Base-by-base conservation (phyloP, 2,888 invertebrate species). In the Plagiodera versicolora region DNA sequence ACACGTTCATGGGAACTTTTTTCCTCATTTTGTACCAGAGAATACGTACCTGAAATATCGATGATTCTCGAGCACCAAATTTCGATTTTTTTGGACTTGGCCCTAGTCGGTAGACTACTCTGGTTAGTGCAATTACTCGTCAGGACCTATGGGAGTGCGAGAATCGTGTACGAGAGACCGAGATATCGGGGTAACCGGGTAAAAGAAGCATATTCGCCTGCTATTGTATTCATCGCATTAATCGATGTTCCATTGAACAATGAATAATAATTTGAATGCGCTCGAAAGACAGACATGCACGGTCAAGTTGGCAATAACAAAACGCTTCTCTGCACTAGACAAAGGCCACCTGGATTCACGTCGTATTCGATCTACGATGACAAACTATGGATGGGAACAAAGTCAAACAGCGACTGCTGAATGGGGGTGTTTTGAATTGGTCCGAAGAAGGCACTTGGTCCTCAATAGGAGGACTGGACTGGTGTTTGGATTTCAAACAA, bases 121-220 rank as follows among this genome's bases (percentile, higher is more conserved):
- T n/a, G n/a, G n/a, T n/a, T n/a, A n/a, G n/a, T 39, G 39, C 14
- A n/a, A 39, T 11, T 39, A 39, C 39, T 39, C 14, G 39, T 39
- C 14, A 3, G 14, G 14, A 39, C 14, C 4, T 39, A 39, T 39
- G 39, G 3, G 14, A 39, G 1, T 14, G n/a, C 14, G 39, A 39
- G 14, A 39, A 11, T 32, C 8, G 32, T 32, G 2, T 2, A 2
- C 10, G 9, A 39, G 39, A 39, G 14, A 14, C n/a, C 39, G 56
- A 49, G 49, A 55, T 59, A 66, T 63, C 63, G 65, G 67, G 68
- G 67, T 70, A 60, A 68, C 68, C 67, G 64, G 68, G 69, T 70
- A 65, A 69, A 55, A 14, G 14, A 39, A 60, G 55, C 58, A 65
- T 49, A 58, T 58, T 58, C 57, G 63, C 66, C 57, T 58, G 55